Evolutionary conservation across 1,140 invertebrate species (phyloP).

Genomic region (Bemisia tabaci): DNA sequence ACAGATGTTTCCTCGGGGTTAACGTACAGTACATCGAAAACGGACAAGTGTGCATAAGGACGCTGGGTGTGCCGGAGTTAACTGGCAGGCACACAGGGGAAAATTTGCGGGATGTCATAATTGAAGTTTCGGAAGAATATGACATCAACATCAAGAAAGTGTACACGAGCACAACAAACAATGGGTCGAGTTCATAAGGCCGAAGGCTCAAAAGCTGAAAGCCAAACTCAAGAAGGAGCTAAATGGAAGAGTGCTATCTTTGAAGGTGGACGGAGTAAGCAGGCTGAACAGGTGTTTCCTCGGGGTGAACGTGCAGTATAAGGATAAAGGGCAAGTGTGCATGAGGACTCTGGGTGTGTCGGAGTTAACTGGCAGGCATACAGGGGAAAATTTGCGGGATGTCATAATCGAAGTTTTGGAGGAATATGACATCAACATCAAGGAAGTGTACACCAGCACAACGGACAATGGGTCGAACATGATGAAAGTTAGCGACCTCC

Average conservation of each 20-base stretch:
- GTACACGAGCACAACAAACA: neutral
- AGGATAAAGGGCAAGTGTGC: neutral
- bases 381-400: neutral
- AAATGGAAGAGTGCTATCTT: neutral
- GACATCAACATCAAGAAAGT: neutral
- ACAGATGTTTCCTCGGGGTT: neutral
- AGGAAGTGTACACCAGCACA: neutral
- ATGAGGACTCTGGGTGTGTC: neutral
- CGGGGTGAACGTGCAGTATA: neutral
- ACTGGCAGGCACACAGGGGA: neutral
- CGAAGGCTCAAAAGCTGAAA: neutral
- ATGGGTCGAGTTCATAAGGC: too few relatives aligned
- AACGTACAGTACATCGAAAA: neutral
- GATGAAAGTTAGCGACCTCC: too few relatives aligned
- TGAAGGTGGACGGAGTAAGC: neutral
- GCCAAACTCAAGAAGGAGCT: neutral
- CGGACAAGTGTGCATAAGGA: neutral
- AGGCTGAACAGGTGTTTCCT: neutral
- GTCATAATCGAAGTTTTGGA: neutral
- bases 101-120: neutral
- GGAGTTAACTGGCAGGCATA: neutral
- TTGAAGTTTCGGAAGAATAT: neutral
- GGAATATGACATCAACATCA: neutral
- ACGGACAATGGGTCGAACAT: neutral
- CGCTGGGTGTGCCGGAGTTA: neutral